Evolutionary conservation across 2,888 invertebrate genomes (phyloP), one percentile per base, ranked within the genome.

Genomic region (Brachypterus glaber): DNA sequence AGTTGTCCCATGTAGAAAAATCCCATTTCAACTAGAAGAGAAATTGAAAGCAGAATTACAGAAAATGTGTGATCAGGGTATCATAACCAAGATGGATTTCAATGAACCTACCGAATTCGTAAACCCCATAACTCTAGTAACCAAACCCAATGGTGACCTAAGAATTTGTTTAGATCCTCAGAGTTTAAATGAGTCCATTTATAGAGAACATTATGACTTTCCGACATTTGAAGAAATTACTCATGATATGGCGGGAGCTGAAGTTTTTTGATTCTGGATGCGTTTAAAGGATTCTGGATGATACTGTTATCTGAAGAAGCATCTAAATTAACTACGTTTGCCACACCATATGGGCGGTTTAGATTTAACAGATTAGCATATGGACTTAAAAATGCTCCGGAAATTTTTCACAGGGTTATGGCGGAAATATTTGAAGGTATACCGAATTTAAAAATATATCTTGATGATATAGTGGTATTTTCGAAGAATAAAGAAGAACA

Each of bases 81-180:
- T 33, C 4, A 33, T 33, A 13, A 7, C n/a, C n/a, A n/a, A n/a
- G n/a, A n/a, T n/a, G n/a, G 7, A 27, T 27, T 9, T 24, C n/a
- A 27, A 9, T 8, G 38, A 41, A 27, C 33, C 41, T 7, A 30
- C 48, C 15, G 46, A 49, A 24, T 51, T 36, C 32, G 47, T 48
- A 11, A 44, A 47, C 33, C 44, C 40, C 8, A 40, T 50, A 14
- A 42, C 46, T 1, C 16, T 48, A 8, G 41, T 43, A 8, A 17
- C 35, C 30, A 50, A 50, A 31, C 25, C 41, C 18, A 25, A 31
- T 35, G 33, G 26, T 13, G n/a, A 16, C n/a, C 11, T 44, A 11
- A 33, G 41, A 38, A 38, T 44, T 25, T 37, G 37, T 18, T 17
- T 44, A 24, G 42, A 44, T 26, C 37, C 42, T 4, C 11, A 33